These are phyloP conservation scores for Sterrhoptilus dennistouni DNA, from an alignment of 2,113 vertebrate species.

Conservation along the genomic window DNA sequence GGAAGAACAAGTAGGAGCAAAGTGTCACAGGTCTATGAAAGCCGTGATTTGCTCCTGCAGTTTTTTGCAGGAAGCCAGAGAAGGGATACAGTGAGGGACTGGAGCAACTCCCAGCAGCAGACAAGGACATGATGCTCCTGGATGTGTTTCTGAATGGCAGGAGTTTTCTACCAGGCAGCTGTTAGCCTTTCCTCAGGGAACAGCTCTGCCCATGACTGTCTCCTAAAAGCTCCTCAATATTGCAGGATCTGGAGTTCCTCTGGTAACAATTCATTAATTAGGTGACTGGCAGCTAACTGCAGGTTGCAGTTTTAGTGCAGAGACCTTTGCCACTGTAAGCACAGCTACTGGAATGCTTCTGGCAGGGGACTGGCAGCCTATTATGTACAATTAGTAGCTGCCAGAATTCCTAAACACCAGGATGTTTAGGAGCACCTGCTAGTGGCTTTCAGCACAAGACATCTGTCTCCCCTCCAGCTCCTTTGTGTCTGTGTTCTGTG, in stretches of 20 bases:
- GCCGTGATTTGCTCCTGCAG: neutral
- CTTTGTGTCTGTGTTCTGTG: neutral
- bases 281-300: neutral
- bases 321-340: neutral
- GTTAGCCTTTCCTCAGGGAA: neutral
- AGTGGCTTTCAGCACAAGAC: conserved; percentile 26
- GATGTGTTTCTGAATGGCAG: neutral
- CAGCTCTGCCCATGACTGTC: neutral
- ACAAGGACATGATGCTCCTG: neutral
- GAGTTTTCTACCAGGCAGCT: neutral
- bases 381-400: neutral
- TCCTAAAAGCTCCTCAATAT: neutral
- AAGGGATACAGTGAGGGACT: neutral
- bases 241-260: neutral
- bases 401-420: neutral
- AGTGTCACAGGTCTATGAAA: neutral
- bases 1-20: neutral
- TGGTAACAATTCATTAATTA: neutral
- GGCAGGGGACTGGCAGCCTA: neutral
- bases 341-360: neutral
- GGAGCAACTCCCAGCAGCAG: neutral
- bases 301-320: neutral
- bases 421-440: conserved; percentile 45
- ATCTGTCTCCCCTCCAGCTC: neutral
- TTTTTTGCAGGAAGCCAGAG: neutral